Percentiles rank a stretch among this genome's conserved stretches.
Conservation (phyloP, 2,797 vertebrate genomes). For the Typhlichthys subterraneus region DNA sequence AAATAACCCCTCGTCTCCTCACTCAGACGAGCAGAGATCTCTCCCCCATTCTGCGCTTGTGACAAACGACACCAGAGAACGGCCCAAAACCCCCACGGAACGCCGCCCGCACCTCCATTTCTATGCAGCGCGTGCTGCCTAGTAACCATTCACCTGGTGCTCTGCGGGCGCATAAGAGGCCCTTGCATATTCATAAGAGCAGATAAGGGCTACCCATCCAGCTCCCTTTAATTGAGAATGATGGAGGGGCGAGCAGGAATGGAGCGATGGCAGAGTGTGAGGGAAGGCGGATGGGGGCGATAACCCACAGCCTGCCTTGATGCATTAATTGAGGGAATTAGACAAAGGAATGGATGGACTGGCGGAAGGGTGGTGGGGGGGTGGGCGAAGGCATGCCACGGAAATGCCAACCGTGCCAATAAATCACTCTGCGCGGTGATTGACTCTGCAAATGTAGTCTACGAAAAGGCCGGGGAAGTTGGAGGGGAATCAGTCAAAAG, state of each 20-base stretch:
- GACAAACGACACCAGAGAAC: too few species aligned
- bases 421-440: constrained; percentile 65
- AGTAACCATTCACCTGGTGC: constrained; percentile 59
- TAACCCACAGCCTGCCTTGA: constrained; percentile 72
- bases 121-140: constrained; percentile 40
- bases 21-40: constrained; percentile 15
- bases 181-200: constrained; percentile 77
- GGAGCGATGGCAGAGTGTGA: constrained; percentile 53
- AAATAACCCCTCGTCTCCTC: too few species aligned
- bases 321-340: constrained; percentile 79
- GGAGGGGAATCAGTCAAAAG: constrained; percentile 57
- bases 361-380: constrained; percentile 23
- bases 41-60: constrained; percentile 18
- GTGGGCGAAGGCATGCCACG: constrained; percentile 40
- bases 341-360: constrained; percentile 60
- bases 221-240: constrained; percentile 78
- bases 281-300: constrained; percentile 53
- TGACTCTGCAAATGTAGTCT: constrained; percentile 70
- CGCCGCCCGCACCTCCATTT: constrained; percentile 36
- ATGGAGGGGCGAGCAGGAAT: constrained; percentile 69
- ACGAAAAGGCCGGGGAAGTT: constrained; percentile 50
- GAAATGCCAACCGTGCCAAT: constrained; percentile 72
- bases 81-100: constrained; percentile 7
- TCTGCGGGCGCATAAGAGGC: constrained; percentile 58
- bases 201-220: constrained; percentile 76